These are phyloP conservation scores for Dendroctonus ponderosae DNA, from an alignment of 1,140 invertebrate species.

Conservation along the genomic window DNA sequence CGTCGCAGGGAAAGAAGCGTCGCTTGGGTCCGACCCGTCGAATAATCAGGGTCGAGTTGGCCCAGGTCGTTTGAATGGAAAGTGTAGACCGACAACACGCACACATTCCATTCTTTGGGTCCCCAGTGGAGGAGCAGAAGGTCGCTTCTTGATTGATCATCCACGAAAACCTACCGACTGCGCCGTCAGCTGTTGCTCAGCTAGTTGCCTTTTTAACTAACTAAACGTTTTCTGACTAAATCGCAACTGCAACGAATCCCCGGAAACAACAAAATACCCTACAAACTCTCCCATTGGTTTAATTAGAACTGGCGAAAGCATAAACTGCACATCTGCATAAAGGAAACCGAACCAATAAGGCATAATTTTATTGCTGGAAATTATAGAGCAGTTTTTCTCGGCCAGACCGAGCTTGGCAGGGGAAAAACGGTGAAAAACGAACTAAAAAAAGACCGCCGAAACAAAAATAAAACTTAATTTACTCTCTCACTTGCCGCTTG, in stretches of 20 bases:
- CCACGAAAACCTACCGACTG: too few relatives aligned
- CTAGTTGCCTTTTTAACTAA: too few relatives aligned
- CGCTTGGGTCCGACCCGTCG: background rate
- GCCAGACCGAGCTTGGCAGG: background rate
- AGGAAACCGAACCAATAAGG: constrained; percentile 6
- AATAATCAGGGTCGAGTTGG: constrained; percentile 26
- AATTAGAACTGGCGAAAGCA: constrained; percentile 5
- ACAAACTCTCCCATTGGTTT: background rate
- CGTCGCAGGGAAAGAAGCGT: background rate
- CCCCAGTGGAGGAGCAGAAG: background rate
- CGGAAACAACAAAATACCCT: too few relatives aligned
- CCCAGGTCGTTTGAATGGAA: constrained; percentile 10
- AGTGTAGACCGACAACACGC: background rate
- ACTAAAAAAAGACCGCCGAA: constrained; percentile 5
- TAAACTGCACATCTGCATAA: constrained; percentile 9
- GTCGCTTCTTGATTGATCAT: too few relatives aligned
- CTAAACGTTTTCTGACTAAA: too few relatives aligned
- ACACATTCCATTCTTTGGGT: background rate
- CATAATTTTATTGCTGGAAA: constrained; percentile 19
- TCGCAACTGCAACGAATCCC: too few relatives aligned
- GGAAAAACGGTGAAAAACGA: background rate
- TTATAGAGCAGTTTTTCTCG: constrained; percentile 13
- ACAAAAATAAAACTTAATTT: constrained; percentile 16
- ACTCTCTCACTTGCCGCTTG: constrained; percentile 8
- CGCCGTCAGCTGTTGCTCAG: too few relatives aligned